Base-by-base conservation (phyloP, 2,797 vertebrate species). In the Scleropages formosus region DNA sequence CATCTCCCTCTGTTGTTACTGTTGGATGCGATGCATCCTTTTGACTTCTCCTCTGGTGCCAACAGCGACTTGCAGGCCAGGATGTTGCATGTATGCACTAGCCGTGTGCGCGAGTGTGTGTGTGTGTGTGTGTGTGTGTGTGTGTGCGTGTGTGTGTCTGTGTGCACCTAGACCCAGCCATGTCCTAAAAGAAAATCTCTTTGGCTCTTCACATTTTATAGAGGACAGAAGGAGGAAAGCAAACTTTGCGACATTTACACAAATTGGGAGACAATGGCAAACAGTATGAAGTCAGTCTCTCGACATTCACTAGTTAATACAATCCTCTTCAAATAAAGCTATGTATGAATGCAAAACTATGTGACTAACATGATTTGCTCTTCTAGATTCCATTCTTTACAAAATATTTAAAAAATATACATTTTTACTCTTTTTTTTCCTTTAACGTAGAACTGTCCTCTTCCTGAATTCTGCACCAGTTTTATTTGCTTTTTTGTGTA, bases 351-450 rank as follows among this genome's bases (percentile, higher is more conserved):
- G 82, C 75, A 87, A 87, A 88, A 85, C 84, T 87, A 88, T 80
- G 64, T 84, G 75, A 80, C 86, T 79, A 87, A 76, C 80, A 84
- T 83, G 85, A 86, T 82, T 85, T 80, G 84, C 85, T 83, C 51
- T 64, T 83, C 85, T 87, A 85, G 75, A 75, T 82, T 85, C 73
- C 76, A 72, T 85, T 84, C 46, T 87, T 90, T 90, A 90, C 81
- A 91, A 93, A 92, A 91, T 86, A 88, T 82, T 84, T 89, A 81
- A 90, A 88, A 92, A 88, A 91, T 87, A 76, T 83, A 83, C 78
- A 82, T 85, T 87, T 87, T 72, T 22, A 82, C 81, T 85, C 39
- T 85, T 80, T 77, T 69, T 49, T 64, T 80, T 81, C 74, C 39
- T 81, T 80, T 79, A 73, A 39, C 81, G 85, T 76, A 86, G 80